Percentiles rank a stretch among this genome's conserved stretches.
phyloP scores from a whole-genome alignment of 2,113 vertebrate species.

The Pelmatolapia mariae region DNA sequence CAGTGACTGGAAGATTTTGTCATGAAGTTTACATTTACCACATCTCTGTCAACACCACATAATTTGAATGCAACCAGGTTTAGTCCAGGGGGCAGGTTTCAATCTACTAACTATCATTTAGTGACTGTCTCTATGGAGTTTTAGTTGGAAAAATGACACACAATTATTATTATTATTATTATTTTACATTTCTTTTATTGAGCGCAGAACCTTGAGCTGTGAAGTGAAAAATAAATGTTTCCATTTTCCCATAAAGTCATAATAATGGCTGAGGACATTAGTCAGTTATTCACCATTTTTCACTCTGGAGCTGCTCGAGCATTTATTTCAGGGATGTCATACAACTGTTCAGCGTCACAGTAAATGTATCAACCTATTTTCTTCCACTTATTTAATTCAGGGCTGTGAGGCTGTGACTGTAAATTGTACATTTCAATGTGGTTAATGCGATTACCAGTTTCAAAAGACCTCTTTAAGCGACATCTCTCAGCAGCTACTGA shows the following conservation, averaged over 20 bases:
- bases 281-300: neutral
- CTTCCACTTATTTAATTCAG: neutral
- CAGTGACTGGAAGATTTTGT: neutral
- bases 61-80: neutral
- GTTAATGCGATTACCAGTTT: accelerated
- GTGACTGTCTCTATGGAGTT: neutral
- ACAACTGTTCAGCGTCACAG: neutral
- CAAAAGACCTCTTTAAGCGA: neutral
- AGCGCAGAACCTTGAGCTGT: neutral
- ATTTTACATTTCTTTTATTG: neutral
- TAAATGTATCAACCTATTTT: neutral
- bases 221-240: neutral
- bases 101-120: neutral
- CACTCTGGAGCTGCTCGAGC: neutral
- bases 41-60: neutral
- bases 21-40: neutral
- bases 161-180: neutral
- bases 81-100: accelerated
- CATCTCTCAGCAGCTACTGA: neutral
- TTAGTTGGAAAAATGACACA: neutral
- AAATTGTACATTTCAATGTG: neutral
- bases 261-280: neutral
- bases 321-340: neutral
- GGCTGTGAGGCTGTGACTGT: neutral
- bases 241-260: neutral